Percentiles rank a stretch among this genome's conserved stretches.
Evolutionary conservation across 2,888 invertebrate species (phyloP).

Genomic region (Alviniconcha strummeri): DNA sequence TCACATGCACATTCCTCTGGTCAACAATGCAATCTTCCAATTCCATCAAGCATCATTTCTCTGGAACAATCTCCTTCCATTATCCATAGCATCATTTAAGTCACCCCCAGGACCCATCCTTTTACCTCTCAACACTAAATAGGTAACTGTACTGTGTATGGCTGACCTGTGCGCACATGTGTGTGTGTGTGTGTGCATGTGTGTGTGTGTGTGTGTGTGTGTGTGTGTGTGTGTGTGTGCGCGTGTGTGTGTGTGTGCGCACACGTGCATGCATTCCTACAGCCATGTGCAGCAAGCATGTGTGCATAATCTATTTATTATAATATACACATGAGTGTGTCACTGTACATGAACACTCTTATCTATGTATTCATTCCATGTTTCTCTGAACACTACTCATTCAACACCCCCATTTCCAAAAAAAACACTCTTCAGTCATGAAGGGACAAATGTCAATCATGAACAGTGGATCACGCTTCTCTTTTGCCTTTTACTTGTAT

Average conservation of each 20-base stretch:
- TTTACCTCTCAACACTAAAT: not conserved
- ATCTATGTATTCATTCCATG: not conserved
- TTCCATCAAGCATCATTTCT: too few species aligned
- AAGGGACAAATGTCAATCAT: not conserved
- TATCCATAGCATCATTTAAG: not conserved
- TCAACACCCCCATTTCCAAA: not conserved
- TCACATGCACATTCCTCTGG: too few species aligned
- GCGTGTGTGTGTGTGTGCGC: conserved; percentile 5
- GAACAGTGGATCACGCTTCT: not conserved
- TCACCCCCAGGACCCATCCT: not conserved
- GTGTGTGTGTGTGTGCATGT: not conserved
- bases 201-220: too few species aligned
- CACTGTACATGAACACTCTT: not conserved
- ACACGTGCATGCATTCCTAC: not conserved
- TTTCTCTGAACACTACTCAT: not conserved
- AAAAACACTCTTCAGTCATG: not conserved
- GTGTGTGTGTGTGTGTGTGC: too few species aligned
- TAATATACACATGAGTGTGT: not conserved
- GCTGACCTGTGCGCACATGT: not conserved
- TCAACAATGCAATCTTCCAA: too few species aligned
- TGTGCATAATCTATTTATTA: too few species aligned
- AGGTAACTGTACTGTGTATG: not conserved
- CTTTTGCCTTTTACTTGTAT: not conserved
- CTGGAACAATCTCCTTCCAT: too few species aligned
- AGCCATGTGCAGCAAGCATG: not conserved